Percentiles rank a stretch among this genome's conserved stretches.
These are phyloP conservation scores for Drosophila setifemur DNA, from an alignment of 1,140 invertebrate genomes.

Conservation along the genomic window DNA sequence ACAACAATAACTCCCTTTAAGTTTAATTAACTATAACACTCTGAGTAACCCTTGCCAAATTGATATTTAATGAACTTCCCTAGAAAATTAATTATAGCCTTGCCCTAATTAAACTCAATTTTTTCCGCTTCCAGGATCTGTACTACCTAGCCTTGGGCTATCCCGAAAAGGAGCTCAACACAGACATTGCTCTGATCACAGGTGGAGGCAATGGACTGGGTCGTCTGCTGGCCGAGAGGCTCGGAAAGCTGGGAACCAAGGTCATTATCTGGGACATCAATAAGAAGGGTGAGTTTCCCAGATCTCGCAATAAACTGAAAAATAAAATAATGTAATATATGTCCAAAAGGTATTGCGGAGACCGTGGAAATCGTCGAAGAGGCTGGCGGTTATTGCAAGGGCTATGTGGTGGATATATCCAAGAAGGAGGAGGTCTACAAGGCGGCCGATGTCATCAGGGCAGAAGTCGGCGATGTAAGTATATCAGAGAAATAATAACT, in stretches of 20 bases:
- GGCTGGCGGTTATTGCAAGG: conserved; percentile 87
- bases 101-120: conserved; percentile 22
- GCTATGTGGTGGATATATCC: conserved; percentile 92
- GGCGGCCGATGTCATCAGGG: conserved; percentile 90
- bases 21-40: not conserved
- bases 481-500: conserved; percentile 3
- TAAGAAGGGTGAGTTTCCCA: conserved; percentile 86
- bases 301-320: not conserved
- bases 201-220: conserved; percentile 95
- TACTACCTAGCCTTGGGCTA: conserved; percentile 83
- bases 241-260: conserved; percentile 90
- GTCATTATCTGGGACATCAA: conserved; percentile 97
- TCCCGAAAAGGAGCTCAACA: conserved; percentile 85
- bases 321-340: not conserved
- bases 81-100: not conserved
- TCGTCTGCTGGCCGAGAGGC: conserved; percentile 89
- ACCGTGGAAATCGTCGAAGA: conserved; percentile 88
- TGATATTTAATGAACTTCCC: conserved; percentile 11
- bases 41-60: not conserved
- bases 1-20: too few species aligned
- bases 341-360: conserved; percentile 86
- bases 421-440: conserved; percentile 91
- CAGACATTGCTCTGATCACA: conserved; percentile 92
- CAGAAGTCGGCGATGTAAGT: conserved; percentile 92
- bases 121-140: conserved; percentile 79